phyloP scores from a whole-genome alignment of 2,113 vertebrate genomes.

The Pheucticus melanocephalus region DNA sequence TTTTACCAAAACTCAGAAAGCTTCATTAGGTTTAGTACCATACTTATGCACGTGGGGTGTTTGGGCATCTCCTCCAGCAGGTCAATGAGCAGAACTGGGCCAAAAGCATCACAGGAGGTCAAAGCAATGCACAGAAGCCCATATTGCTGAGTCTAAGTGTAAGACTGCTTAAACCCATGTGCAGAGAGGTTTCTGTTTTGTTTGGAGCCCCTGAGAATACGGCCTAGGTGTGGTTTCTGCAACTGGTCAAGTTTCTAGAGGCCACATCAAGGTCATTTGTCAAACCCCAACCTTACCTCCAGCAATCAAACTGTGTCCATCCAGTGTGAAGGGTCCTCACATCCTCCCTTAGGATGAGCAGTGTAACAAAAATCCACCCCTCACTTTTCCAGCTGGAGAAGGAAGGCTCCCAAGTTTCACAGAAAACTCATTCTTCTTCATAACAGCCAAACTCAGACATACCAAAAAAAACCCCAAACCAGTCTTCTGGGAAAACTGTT shows the following conservation, averaged over 20 bases:
- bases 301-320: not conserved
- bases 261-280: fast-evolving
- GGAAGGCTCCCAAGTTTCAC: not conserved
- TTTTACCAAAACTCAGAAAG: not conserved
- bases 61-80: not conserved
- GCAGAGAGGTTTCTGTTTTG: not conserved
- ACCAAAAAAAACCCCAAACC: too few species aligned
- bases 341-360: not conserved
- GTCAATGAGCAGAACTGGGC: not conserved
- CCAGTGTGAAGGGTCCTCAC: not conserved
- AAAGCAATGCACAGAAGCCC: not conserved
- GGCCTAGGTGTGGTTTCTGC: not conserved
- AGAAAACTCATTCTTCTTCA: not conserved
- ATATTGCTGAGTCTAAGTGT: not conserved
- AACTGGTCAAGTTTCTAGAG: not conserved
- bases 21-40: not conserved
- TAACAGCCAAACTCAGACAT: not conserved
- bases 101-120: not conserved
- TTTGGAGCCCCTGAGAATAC: not conserved
- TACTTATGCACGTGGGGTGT: fast-evolving
- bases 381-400: not conserved
- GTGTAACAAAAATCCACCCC: fast-evolving
- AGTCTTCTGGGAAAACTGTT: not conserved
- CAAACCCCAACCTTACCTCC: not conserved
- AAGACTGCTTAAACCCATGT: not conserved